Evolutionary conservation across 1,140 invertebrate genomes (phyloP), one percentile per base, ranked within the genome.

Genomic region (Caenorhabditis latens): DNA sequence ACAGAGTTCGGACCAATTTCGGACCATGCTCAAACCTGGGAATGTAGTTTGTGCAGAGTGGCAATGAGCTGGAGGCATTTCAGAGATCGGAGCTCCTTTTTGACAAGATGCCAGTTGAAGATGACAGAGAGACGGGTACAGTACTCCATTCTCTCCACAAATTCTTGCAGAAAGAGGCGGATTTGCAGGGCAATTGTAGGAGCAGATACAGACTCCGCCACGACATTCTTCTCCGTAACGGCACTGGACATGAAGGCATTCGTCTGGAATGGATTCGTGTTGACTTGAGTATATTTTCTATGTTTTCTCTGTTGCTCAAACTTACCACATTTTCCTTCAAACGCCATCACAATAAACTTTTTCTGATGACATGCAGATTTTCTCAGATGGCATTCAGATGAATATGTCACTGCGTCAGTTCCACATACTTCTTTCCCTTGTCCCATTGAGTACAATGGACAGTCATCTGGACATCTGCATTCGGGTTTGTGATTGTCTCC

Each of bases 271-370:
- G 50, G n/a, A 32, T 11, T 16, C 55, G n/a, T 1, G 19, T 58
- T 58, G 14, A 40, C 19, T 65, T 1, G 4, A 42, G 42, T 2
- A 40, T 75, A 16, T 11, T 16, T 48, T 71, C 40, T 85, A 1
- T 46, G 8, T 21, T 43, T 43, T 82, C 3, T 43, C 9, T 13
- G 19, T 19, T 58, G 6, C 14, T 7, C 16, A 21, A 24, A 94
- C 95, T 95, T 94, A 97, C 96, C 96, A 92, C 96, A 97, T 89
- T 95, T 95, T 82, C 96, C 96, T 93, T 95, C 95, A 92, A 95
- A 96, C 46, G 95, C 95, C 50, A 96, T 94, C 55, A 95, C 96
- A 92, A 97, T 95, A 86, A 96, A 95, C 90, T 95, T 95, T 83
- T 96, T 96, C 84, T 94, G 94, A 89, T 95, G 94, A 93, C 96